A percentile compares a stretch with the other conserved stretches of the same genome.
Conservation (phyloP, 2,888 invertebrate species). For the Oscheius sp. region DNA sequence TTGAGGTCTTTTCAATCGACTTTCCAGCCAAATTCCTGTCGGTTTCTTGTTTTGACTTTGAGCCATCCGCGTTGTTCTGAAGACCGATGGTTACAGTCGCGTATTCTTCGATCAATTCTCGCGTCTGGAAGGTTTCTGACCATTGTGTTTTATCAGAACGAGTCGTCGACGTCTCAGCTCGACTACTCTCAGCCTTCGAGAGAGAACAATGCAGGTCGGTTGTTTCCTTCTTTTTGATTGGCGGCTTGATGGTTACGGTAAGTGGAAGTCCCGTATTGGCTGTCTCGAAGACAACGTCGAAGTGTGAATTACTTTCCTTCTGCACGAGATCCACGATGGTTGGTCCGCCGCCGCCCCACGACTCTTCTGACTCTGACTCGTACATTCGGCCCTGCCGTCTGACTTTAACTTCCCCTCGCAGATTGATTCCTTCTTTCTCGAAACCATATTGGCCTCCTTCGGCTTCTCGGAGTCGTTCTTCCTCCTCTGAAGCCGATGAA, state of each 20-base stretch:
- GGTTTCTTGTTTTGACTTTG: constrained; percentile 33
- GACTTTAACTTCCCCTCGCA: constrained; percentile 46
- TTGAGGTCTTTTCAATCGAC: constrained; percentile 35
- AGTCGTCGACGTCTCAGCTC: constrained; percentile 6
- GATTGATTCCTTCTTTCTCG: constrained; percentile 50
- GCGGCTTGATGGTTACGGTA: constrained; percentile 31
- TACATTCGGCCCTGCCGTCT: constrained; percentile 40
- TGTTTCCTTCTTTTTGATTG: constrained; percentile 45
- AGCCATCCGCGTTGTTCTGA: constrained; percentile 20
- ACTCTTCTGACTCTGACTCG: constrained; percentile 49
- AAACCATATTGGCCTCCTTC: constrained; percentile 54
- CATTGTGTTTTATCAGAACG: constrained; percentile 10
- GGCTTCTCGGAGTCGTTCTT: constrained; percentile 49
- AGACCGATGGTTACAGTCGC: constrained; percentile 34
- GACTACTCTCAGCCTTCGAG: constrained; percentile 13
- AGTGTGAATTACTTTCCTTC: constrained; percentile 63
- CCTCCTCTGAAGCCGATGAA: constrained; percentile 54
- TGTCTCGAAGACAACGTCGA: constrained; percentile 65
- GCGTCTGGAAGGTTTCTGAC: constrained; percentile 29
- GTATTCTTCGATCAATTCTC: constrained; percentile 33
- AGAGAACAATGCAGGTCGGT: constrained; percentile 41
- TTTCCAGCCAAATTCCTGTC: constrained; percentile 35
- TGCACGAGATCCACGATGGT: constrained; percentile 60
- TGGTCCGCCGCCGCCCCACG: constrained; percentile 52
- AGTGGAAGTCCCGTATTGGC: constrained; percentile 42